Base-by-base conservation (phyloP, 2,797 vertebrate genomes). In the Etheostoma nigrum region DNA sequence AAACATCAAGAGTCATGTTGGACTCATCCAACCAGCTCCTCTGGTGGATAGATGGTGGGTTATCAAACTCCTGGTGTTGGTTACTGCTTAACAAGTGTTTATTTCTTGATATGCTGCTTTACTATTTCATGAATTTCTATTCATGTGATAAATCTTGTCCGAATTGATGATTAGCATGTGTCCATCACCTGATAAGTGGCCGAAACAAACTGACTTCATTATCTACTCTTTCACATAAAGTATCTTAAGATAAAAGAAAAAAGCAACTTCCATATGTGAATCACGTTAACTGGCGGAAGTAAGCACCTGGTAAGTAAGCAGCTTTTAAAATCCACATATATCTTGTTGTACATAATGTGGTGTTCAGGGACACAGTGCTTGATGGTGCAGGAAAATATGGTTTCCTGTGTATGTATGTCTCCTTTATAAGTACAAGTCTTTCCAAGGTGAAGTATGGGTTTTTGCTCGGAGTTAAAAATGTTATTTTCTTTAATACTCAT, bases 251-350 rank as follows among this genome's bases (percentile, higher is more conserved):
- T 13, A 21, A 51, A 65, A 40, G 10, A 40, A 40, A 40, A 40
- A 4, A 40, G 36, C 36, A 3, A 40, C 10, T 40, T 40, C 3
- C 11, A 11, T 40, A 11, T 40, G 36, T 40, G 36, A 40, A 11
- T 40, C 10, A 40, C 3, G 10, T 40, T 40, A 40, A 40, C 36
- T 11, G 10, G 36, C 36, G 7, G 36, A 40, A 40, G 36, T 40
- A 40, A 11, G 10, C 36, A 40, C 10, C 36, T 40, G 36, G 36
- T 5, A 25, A 25, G 25, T 25, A 25, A 25, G 25, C 25, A 25
- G 27, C 36, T 11, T 40, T 78, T 75, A 64, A 61, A 60, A 75
- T 58, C 36, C 23, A 64, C 16, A 62, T 44, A 52, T 25, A 64
- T 73, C 1, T 55, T 53, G 52, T 1, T 63, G 25, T 27, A 59